Percentiles rank a stretch among this genome's conserved stretches.
phyloP scores from a whole-genome alignment of 2,888 invertebrate genomes.

The Prionchulus punctatus region DNA sequence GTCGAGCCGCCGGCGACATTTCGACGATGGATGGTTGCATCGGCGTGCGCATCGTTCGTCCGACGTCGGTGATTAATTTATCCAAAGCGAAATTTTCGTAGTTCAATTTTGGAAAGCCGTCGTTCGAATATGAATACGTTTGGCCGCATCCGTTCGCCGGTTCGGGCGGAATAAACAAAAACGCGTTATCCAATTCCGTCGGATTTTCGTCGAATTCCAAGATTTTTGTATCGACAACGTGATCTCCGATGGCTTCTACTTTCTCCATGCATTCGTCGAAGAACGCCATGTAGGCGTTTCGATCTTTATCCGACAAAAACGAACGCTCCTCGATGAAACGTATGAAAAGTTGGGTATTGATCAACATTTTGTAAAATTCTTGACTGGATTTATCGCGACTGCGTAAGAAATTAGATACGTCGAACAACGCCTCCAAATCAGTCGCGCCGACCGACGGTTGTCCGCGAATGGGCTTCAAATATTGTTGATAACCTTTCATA shows the following conservation, averaged over 20 bases:
- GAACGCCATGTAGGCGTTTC: slow-evolving; percentile 76
- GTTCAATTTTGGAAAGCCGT: slow-evolving; percentile 22
- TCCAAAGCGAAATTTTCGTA: slow-evolving; percentile 23
- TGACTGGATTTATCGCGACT: slow-evolving; percentile 58
- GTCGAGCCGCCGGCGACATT: slow-evolving; percentile 62
- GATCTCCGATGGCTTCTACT: slow-evolving; percentile 18
- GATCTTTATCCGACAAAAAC: slow-evolving; percentile 75
- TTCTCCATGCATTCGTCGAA: slow-evolving; percentile 93
- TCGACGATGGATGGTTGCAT: neutral
- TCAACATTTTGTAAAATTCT: slow-evolving; percentile 9
- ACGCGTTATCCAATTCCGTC: slow-evolving; percentile 54
- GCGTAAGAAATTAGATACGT: slow-evolving; percentile 66
- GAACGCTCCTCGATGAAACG: slow-evolving; percentile 96
- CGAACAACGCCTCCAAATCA: slow-evolving; percentile 83
- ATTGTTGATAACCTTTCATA: slow-evolving; percentile 52
- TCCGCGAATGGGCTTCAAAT: slow-evolving; percentile 35
- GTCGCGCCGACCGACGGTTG: slow-evolving; percentile 75
- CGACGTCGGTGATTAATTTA: slow-evolving; percentile 14
- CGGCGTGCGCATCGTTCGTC: slow-evolving; percentile 18
- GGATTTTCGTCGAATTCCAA: slow-evolving; percentile 10
- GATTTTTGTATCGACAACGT: neutral
- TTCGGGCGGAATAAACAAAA: slow-evolving; percentile 85
- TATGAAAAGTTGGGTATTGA: slow-evolving; percentile 10
- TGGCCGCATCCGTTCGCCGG: slow-evolving; percentile 31
- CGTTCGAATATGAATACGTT: neutral